These are phyloP conservation scores for Ophioninae sp. DNA, from an alignment of 2,888 invertebrate species.

Conservation along the genomic window DNA sequence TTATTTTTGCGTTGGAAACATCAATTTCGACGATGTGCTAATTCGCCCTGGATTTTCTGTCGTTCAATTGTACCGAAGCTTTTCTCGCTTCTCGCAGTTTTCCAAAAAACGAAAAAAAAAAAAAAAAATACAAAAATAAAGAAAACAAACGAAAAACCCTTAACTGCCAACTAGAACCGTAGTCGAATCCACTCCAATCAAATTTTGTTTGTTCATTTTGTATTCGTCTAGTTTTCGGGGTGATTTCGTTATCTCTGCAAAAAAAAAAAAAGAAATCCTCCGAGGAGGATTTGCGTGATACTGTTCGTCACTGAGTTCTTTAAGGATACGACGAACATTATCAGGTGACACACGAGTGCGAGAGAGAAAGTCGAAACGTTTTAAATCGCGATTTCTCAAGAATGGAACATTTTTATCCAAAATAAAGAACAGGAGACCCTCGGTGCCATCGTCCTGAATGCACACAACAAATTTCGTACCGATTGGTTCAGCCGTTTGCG, in stretches of 20 bases:
- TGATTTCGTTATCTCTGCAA: neutral
- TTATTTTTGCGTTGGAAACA: slow-evolving; percentile 22
- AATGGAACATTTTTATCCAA: too few relatives aligned
- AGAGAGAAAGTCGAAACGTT: too few relatives aligned
- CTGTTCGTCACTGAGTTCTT: neutral
- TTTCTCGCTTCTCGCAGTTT: slow-evolving; percentile 2
- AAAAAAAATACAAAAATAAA: too few relatives aligned
- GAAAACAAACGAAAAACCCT: neutral
- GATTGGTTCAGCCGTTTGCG: too few relatives aligned
- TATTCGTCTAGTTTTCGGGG: neutral
- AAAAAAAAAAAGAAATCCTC: neutral
- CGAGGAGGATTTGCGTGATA: neutral
- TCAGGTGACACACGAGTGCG: too few relatives aligned
- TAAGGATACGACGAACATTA: too few relatives aligned
- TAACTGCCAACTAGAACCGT: neutral
- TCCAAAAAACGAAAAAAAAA: neutral
- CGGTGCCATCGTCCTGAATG: too few relatives aligned
- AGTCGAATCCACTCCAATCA: neutral
- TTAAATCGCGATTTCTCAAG: too few relatives aligned
- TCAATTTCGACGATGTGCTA: slow-evolving; percentile 40
- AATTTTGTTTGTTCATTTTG: neutral
- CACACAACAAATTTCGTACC: too few relatives aligned
- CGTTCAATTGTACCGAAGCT: neutral
- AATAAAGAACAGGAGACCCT: too few relatives aligned
- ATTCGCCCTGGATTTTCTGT: slow-evolving; percentile 41